Base-by-base conservation (phyloP, 2,888 invertebrate species). In the Caenorhabditis angaria region DNA sequence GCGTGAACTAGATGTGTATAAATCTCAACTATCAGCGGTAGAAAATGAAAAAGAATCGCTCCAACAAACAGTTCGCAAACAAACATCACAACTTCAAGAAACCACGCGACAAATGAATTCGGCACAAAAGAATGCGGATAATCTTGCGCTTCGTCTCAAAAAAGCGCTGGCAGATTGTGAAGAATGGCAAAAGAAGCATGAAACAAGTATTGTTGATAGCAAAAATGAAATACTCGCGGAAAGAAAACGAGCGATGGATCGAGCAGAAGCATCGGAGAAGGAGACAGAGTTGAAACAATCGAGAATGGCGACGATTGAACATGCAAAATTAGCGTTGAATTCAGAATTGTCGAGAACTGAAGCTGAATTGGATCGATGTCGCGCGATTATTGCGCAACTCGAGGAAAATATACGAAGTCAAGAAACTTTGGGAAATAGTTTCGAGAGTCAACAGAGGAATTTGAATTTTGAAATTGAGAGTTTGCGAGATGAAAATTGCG, bases 1-100 rank as follows among this genome's bases (percentile, higher is more conserved):
- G 50, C 61, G 85, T 35, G 85, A 85, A 57, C 54, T 85, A 28
- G 85, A 85, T 54, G 85, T 85, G 22, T 85, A 85, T 77, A 85
- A 85, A 65, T 70, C 72, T 8, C 77, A 81, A 27, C 53, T 84
- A 63, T 70, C 79, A n/a, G 80, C 83, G 8, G 75, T 81, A 1
- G 84, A 84, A 77, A 65, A 76, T 54, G 77, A 79, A 48, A 79
- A 82, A 48, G 84, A 84, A n/a, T 73, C 73, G 1, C 70, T 84
- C 20, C 70, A 65, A 48, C 76, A 75, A 27, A 75, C 77, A 27
- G 60, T 72, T 48, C 72, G 79, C 10, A 60, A 71, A 8, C 78
- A 80, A 53, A 64, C 57, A 3, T 51, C 41, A 41, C 81, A 83
- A 22, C 29, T 82, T 18, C 82, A 82, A 50, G 71, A 80, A 27